Base-by-base conservation (phyloP, 2,113 vertebrate species). In the Trochalopteron elliotii region DNA sequence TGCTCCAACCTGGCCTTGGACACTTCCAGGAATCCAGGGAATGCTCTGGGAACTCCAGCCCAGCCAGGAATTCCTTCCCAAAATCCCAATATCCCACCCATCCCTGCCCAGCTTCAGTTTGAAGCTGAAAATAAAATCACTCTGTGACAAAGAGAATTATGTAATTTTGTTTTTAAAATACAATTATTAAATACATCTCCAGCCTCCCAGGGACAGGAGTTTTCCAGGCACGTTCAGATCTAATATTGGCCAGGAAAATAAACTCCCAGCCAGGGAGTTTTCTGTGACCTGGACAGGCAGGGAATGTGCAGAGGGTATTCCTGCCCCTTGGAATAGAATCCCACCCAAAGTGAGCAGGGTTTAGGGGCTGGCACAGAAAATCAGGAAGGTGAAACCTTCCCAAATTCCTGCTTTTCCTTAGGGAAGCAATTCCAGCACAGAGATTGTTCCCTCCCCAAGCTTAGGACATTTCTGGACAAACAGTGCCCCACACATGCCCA, bases 261-360 rank as follows among this genome's bases (percentile, higher is more conserved):
- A 55, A 40, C 12, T 8, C 42, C 5, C 15, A n/a, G n/a, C 5
- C 12, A n/a, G n/a, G 72, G 40, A 27, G 14, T 17, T 49, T 77
- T 35, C 61, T 7, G 37, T 17, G 40, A 15, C 1, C 53, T 20
- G 35, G 14, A 1, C 33, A 55, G 11, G 31, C 45, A 45, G 50
- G 61, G 47, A 10, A 45, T 19, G 10, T 35, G 68, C 71, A 85
- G 60, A 39, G 72, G 35, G 4, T 5, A 10, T 40, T 67, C 40
- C 35, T 16, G 19, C 4, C 7, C 20, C 40, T 31, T 1, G 0
- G 37, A 7, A 31, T 3, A 39, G 1, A 39, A 70, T 15, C 23
- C 19, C 16, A 7, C 40, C 40, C 64, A 45, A 47, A 59, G 42
- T 22, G 18, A 52, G 79, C 18, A 0, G 5, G 5, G 67, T 6